A percentile compares a stretch with the other conserved stretches of the same genome.
Evolutionary conservation across 2,797 vertebrate species (phyloP).

Genomic region (Sitta carolinensis): DNA sequence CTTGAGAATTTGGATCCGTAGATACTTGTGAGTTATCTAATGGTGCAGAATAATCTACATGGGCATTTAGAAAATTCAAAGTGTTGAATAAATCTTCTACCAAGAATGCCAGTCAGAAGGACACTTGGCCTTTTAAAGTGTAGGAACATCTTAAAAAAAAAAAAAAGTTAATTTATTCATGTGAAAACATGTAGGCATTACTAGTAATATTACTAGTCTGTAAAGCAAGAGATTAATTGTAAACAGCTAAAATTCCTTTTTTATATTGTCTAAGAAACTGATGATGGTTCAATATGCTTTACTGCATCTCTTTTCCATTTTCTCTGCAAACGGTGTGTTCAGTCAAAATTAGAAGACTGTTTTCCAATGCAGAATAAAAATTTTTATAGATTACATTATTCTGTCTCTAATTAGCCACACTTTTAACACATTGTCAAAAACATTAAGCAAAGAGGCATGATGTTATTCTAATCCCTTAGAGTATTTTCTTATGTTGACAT

Average conservation of each 20-base stretch:
- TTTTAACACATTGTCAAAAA: not conserved
- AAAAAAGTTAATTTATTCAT: not conserved
- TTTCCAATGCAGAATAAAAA: not conserved
- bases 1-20: not conserved
- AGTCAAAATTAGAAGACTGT: not conserved
- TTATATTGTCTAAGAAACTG: not conserved
- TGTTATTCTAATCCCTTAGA: not conserved
- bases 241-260: not conserved
- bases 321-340: not conserved
- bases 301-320: not conserved
- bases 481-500: not conserved
- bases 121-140: not conserved
- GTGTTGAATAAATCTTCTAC: not conserved
- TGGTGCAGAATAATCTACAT: not conserved
- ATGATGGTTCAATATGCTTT: not conserved
- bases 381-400: not conserved
- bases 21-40: not conserved
- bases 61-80: not conserved
- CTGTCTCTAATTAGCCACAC: not conserved
- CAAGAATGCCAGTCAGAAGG: not conserved
- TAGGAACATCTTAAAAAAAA: not conserved
- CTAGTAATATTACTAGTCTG: not conserved
- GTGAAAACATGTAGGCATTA: not conserved
- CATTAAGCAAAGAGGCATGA: not conserved
- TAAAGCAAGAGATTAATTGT: not conserved